Evolutionary conservation across 1,140 invertebrate genomes (phyloP).

Genomic region (Cotesia chilonis): DNA sequence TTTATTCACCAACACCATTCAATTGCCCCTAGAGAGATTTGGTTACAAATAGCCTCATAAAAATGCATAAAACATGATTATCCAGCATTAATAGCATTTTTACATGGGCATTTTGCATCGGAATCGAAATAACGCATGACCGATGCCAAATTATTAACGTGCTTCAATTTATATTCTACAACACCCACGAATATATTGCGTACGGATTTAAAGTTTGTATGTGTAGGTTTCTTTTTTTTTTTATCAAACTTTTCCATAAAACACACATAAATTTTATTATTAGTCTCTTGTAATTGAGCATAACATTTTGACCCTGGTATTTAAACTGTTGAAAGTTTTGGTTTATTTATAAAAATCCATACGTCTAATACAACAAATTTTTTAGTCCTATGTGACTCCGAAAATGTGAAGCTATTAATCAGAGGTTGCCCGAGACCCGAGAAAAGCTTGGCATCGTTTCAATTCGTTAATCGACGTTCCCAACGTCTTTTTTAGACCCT

Average conservation of each 20-base stretch:
- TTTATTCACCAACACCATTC: slow-evolving; percentile 10
- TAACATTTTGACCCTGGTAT: no score
- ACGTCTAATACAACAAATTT: background rate
- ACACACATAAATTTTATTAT: no score
- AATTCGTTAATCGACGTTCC: slow-evolving; percentile 36
- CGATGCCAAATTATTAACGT: slow-evolving; percentile 24
- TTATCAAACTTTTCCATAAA: no score
- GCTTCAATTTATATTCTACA: slow-evolving; percentile 21
- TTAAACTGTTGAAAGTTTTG: no score
- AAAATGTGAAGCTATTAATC: slow-evolving; percentile 27
- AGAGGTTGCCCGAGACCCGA: slow-evolving; percentile 16
- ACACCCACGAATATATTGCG: background rate
- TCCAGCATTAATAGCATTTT: slow-evolving; percentile 56
- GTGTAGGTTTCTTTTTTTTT: no score
- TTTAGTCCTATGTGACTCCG: background rate
- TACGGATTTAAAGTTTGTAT: no score
- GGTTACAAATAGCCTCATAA: slow-evolving; percentile 60
- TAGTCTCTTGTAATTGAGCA: no score
- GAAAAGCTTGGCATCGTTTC: slow-evolving; percentile 35
- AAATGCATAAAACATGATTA: slow-evolving; percentile 63
- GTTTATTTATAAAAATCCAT: background rate
- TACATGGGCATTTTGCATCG: slow-evolving; percentile 29
- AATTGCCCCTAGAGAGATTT: slow-evolving; percentile 40
- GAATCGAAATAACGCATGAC: slow-evolving; percentile 27
- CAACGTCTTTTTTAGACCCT: slow-evolving; percentile 10